Evolutionary conservation across 2,113 vertebrate species (phyloP).

Genomic region (Lepus americanus): DNA sequence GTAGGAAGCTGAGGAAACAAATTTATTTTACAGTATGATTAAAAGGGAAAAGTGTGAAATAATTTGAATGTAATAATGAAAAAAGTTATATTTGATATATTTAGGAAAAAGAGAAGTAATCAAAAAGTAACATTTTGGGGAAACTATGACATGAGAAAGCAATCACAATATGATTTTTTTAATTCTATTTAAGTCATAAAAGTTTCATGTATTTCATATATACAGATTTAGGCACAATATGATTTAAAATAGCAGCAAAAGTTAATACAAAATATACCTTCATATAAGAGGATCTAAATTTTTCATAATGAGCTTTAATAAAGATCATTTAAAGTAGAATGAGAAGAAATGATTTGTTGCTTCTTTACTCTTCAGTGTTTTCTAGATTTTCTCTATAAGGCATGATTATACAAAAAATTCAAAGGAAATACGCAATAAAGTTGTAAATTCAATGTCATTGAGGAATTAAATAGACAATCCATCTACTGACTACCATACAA

Average conservation of each 20-base stretch:
- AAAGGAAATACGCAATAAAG: background rate
- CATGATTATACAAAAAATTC: conserved; percentile 6
- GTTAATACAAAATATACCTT: background rate
- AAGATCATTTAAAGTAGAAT: background rate
- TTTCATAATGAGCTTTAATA: background rate
- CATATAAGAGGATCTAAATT: background rate
- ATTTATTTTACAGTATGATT: background rate
- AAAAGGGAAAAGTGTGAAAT: background rate
- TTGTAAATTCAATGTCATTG: background rate
- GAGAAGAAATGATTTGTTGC: conserved; percentile 6
- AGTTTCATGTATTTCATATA: too few species aligned
- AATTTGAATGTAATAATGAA: background rate
- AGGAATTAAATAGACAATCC: background rate
- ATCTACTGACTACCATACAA: background rate
- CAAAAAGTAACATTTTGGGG: background rate
- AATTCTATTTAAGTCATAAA: too few species aligned
- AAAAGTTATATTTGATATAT: background rate
- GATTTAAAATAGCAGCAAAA: conserved; percentile 33
- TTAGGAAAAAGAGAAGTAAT: background rate
- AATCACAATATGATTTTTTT: background rate
- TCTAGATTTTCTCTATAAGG: background rate
- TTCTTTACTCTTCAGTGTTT: background rate
- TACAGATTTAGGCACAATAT: background rate
- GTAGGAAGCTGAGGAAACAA: background rate
- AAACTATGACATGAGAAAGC: conserved; percentile 3